Percentiles rank a stretch among this genome's conserved stretches.
phyloP scores from a whole-genome alignment of 2,797 vertebrate species.

The Paguma larvata region DNA sequence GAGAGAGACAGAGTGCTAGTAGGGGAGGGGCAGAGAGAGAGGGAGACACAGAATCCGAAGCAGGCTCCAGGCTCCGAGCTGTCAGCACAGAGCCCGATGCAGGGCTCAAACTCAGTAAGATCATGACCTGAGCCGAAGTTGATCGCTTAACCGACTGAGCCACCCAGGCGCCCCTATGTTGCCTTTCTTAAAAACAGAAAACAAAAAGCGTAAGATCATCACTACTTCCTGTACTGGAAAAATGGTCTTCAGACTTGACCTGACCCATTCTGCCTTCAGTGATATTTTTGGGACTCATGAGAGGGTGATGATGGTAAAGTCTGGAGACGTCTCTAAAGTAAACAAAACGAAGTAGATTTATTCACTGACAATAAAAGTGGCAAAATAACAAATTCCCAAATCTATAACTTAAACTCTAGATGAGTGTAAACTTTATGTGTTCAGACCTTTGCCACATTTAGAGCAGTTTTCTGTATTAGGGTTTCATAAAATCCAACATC shows the following conservation, averaged over 20 bases:
- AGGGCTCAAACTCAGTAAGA: no score
- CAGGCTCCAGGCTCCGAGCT: no score
- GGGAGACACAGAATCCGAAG: no score
- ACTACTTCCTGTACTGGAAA: constrained; percentile 1
- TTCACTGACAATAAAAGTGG: constrained; percentile 35
- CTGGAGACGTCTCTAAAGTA: constrained; percentile 9
- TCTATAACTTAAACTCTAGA: constrained; percentile 3
- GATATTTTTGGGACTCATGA: constrained; percentile 21
- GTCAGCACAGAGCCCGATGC: no score
- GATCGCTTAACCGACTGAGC: no score
- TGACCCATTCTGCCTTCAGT: not conserved
- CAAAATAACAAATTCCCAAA: constrained; percentile 55
- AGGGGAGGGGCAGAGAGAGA: no score
- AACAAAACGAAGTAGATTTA: constrained; percentile 28
- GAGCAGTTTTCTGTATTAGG: not conserved
- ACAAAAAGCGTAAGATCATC: not conserved
- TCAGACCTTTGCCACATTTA: not conserved
- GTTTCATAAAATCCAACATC: constrained; percentile 51
- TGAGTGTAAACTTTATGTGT: not conserved
- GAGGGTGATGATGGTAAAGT: not conserved
- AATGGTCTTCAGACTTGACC: constrained; percentile 43
- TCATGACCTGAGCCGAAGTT: no score
- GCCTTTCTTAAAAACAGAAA: not conserved
- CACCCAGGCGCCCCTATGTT: no score
- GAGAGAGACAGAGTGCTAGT: no score